These are phyloP conservation scores for Hydrozoanthus tunicans DNA, from an alignment of 64 coral and sea anemone genomes.

Conservation along the genomic window DNA sequence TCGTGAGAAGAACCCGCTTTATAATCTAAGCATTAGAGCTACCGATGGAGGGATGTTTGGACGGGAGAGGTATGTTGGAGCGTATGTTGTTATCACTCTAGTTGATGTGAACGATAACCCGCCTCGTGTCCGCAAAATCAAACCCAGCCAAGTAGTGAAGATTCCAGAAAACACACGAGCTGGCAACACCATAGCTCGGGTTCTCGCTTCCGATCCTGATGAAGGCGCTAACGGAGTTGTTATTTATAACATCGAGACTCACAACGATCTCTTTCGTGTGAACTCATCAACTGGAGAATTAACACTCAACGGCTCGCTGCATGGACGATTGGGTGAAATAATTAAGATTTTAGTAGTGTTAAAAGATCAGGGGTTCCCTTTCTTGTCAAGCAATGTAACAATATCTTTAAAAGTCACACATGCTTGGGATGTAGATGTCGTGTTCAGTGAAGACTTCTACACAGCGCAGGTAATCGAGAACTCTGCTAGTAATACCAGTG, in stretches of 20 bases:
- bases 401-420: constrained; percentile 46
- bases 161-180: constrained; percentile 48
- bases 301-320: constrained; percentile 49
- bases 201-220: constrained; percentile 52
- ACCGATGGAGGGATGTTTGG: constrained; percentile 60
- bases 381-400: constrained; percentile 38
- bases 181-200: constrained; percentile 20
- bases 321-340: constrained; percentile 47
- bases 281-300: constrained; percentile 62
- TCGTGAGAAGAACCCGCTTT: constrained; percentile 33
- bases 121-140: constrained; percentile 23
- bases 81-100: constrained; percentile 27
- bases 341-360: constrained; percentile 29
- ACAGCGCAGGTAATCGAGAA: constrained; percentile 50
- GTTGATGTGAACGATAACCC: constrained; percentile 60
- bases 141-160: constrained; percentile 41
- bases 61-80: constrained; percentile 31
- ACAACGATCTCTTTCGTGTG: constrained; percentile 3
- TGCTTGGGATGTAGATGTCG: constrained; percentile 60
- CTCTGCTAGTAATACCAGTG: constrained; percentile 48
- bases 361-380: constrained; percentile 41
- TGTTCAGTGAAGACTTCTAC: constrained; percentile 52
- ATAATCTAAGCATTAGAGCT: constrained; percentile 59
- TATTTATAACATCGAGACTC: neutral
- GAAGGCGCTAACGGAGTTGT: constrained; percentile 42